Evolutionary conservation across 2,888 invertebrate genomes (phyloP).

Genomic region (Idaea dimidiata): DNA sequence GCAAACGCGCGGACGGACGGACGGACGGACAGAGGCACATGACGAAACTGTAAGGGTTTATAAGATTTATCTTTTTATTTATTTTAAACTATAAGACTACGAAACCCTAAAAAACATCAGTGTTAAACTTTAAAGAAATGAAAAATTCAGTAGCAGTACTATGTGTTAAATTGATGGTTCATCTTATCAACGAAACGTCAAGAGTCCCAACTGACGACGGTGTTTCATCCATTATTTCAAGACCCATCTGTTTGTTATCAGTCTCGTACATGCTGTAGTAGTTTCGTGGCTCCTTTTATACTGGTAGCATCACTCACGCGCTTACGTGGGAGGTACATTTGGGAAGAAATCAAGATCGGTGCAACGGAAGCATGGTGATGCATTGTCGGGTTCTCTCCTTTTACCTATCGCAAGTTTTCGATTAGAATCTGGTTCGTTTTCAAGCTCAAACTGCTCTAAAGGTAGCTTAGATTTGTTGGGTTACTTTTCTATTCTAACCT

Average conservation of each 20-base stretch:
- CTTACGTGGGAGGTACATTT: conserved; percentile 74
- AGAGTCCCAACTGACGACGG: conserved; percentile 45
- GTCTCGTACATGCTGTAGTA: background rate
- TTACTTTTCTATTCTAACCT: conserved; percentile 14
- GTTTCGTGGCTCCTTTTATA: background rate
- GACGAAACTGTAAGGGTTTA: no score
- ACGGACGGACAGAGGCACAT: no score
- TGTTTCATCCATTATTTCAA: conserved; percentile 39
- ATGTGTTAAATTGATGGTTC: conserved; percentile 64
- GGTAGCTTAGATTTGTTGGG: conserved; percentile 54
- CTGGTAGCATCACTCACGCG: background rate
- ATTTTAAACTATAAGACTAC: no score
- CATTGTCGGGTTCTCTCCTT: conserved; percentile 65
- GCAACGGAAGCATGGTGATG: conserved; percentile 78
- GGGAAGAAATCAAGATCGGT: conserved; percentile 74
- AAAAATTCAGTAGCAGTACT: conserved; percentile 59
- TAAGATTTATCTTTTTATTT: no score
- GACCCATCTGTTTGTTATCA: conserved; percentile 26
- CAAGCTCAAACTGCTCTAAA: conserved; percentile 60
- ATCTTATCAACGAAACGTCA: conserved; percentile 62
- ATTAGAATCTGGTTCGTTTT: conserved; percentile 70
- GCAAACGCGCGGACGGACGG: no score
- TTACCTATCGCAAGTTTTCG: conserved; percentile 58
- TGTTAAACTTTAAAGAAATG: background rate
- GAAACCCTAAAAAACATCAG: background rate